Percentiles rank a stretch among this genome's conserved stretches.
Evolutionary conservation across 2,797 vertebrate genomes (phyloP).

Genomic region (Babyrousa celebensis): DNA sequence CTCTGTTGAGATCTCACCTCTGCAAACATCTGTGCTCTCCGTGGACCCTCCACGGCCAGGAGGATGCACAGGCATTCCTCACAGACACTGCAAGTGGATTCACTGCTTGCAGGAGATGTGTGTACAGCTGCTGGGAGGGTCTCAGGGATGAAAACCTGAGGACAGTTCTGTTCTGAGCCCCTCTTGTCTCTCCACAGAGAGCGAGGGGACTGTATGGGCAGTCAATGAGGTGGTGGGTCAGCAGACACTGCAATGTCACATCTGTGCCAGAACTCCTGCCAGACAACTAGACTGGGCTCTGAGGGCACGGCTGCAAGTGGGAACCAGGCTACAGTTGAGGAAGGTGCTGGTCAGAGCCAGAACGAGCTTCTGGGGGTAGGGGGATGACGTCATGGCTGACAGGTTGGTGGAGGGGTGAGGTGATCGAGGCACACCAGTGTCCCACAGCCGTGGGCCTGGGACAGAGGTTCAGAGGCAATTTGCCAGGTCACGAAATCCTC

Average conservation of each 20-base stretch:
- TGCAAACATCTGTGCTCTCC: background rate
- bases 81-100: too few species aligned
- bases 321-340: background rate
- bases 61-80: background rate
- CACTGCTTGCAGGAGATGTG: too few species aligned
- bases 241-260: background rate
- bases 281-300: background rate
- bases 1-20: background rate
- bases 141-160: background rate
- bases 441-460: background rate
- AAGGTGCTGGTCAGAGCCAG: background rate
- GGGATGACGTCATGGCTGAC: background rate
- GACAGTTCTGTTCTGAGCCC: background rate
- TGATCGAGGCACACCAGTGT: too few species aligned
- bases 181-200: too few species aligned
- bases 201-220: rapidly evolving
- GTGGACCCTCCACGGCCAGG: background rate
- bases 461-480: background rate
- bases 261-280: background rate
- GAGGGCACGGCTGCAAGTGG: rapidly evolving
- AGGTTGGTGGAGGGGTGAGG: background rate
- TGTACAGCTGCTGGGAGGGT: background rate
- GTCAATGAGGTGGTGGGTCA: background rate
- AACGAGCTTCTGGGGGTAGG: rapidly evolving
- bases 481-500: background rate